Evolutionary conservation across 1,140 invertebrate genomes (phyloP).

Genomic region (Aphelinus certus): DNA sequence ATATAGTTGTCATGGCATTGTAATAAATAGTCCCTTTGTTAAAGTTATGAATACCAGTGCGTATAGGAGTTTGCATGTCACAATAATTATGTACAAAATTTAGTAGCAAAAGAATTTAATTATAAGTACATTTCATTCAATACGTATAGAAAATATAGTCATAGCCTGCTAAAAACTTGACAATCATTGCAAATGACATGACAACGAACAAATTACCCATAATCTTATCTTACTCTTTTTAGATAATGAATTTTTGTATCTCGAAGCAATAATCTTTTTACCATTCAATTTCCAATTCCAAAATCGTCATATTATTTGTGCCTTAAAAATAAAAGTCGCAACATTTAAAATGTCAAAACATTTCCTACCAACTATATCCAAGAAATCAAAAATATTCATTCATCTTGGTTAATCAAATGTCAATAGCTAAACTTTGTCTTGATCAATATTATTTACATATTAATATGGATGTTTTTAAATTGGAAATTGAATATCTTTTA

Average conservation of each 20-base stretch:
- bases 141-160: slow-evolving; percentile 37
- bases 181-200: slow-evolving; percentile 22
- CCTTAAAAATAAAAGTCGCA: slow-evolving; percentile 9
- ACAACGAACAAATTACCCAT: slow-evolving; percentile 23
- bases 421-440: neutral
- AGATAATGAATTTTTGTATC: slow-evolving; percentile 37
- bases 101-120: slow-evolving; percentile 37
- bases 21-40: slow-evolving; percentile 21
- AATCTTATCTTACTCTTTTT: slow-evolving; percentile 13
- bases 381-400: slow-evolving; percentile 4
- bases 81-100: slow-evolving; percentile 38
- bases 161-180: slow-evolving; percentile 35
- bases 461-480: slow-evolving; percentile 51
- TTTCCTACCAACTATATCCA: slow-evolving; percentile 9
- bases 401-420: slow-evolving; percentile 23
- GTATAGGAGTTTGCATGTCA: slow-evolving; percentile 21
- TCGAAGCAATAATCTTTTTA: slow-evolving; percentile 46
- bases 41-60: slow-evolving; percentile 14
- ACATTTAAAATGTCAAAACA: slow-evolving; percentile 27
- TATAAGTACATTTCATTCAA: slow-evolving; percentile 36
- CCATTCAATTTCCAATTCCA: slow-evolving; percentile 62
- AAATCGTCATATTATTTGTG: slow-evolving; percentile 23
- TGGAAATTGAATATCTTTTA: slow-evolving; percentile 62
- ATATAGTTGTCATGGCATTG: slow-evolving; percentile 26
- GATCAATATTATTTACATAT: slow-evolving; percentile 32